Evolutionary conservation across 2,797 vertebrate genomes (phyloP).

Genomic region (Molossus alvarezi): DNA sequence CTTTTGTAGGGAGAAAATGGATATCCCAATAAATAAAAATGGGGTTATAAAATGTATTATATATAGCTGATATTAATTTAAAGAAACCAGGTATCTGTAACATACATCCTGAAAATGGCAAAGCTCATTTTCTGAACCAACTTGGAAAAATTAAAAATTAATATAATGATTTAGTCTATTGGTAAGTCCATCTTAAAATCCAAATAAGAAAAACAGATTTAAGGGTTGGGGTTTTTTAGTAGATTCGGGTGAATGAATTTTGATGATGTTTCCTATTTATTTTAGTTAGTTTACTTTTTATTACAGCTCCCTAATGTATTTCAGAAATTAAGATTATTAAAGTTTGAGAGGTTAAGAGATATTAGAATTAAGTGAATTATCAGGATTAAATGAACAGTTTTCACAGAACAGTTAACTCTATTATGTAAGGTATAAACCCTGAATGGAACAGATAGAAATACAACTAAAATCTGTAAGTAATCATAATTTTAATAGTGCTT

Average conservation of each 20-base stretch:
- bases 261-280: not conserved
- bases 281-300: constrained; percentile 48
- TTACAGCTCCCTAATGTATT: not conserved
- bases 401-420: not conserved
- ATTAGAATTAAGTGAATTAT: constrained; percentile 51
- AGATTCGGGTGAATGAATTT: not conserved
- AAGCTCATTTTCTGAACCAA: not conserved
- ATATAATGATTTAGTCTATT: constrained; percentile 19
- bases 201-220: constrained; percentile 36
- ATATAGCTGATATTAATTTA: constrained; percentile 14
- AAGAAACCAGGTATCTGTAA: not conserved
- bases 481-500: constrained; percentile 41
- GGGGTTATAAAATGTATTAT: not conserved
- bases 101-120: not conserved
- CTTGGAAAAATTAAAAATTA: constrained; percentile 22
- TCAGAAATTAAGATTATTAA: constrained; percentile 26
- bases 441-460: not conserved
- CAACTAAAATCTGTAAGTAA: not conserved
- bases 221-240: not conserved
- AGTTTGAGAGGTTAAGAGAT: constrained; percentile 42
- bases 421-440: not conserved
- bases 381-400: constrained; percentile 23
- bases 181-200: not conserved
- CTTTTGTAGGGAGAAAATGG: constrained; percentile 24
- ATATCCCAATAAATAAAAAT: constrained; percentile 39